A percentile compares a stretch with the other conserved stretches of the same genome.
Conservation (phyloP, 2,888 invertebrate genomes). For the Copidosoma aretas region DNA sequence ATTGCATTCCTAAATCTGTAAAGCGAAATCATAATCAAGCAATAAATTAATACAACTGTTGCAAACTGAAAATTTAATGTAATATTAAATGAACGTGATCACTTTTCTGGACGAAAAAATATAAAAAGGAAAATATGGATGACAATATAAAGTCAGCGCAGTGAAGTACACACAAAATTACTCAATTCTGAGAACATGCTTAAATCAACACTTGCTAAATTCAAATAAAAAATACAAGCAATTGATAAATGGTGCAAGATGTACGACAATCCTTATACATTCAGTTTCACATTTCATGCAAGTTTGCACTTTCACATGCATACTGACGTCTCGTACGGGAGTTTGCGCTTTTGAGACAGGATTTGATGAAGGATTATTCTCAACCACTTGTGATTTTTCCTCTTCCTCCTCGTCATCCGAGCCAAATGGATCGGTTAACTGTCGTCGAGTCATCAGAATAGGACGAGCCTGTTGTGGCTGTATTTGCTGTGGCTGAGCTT, state of each 20-base stretch:
- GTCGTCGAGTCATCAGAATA: constrained; percentile 82
- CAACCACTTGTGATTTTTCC: constrained; percentile 60
- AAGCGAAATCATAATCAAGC: constrained; percentile 1
- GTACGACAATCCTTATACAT: not conserved
- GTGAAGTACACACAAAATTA: not conserved
- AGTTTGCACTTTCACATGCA: constrained; percentile 38
- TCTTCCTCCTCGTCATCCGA: constrained; percentile 79
- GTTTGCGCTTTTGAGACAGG: constrained; percentile 57
- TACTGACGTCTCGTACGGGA: constrained; percentile 61
- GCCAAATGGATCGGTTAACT: constrained; percentile 87
- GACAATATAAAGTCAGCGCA: not conserved
- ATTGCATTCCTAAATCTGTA: not conserved
- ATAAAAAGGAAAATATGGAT: not conserved
- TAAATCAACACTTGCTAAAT: not conserved
- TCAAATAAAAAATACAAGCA: constrained; percentile 4
- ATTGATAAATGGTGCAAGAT: not conserved
- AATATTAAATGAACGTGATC: not conserved
- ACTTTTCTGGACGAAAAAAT: not conserved
- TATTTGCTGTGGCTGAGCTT: constrained; percentile 52
- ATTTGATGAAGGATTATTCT: constrained; percentile 59
- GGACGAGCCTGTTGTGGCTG: constrained; percentile 55
- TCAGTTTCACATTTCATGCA: constrained; percentile 36
- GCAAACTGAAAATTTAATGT: not conserved
- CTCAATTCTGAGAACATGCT: not conserved
- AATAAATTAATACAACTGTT: not conserved